A percentile compares a stretch with the other conserved stretches of the same genome.
Conservation (phyloP, 2,888 invertebrate species). For the Epirrhoe tristata region DNA sequence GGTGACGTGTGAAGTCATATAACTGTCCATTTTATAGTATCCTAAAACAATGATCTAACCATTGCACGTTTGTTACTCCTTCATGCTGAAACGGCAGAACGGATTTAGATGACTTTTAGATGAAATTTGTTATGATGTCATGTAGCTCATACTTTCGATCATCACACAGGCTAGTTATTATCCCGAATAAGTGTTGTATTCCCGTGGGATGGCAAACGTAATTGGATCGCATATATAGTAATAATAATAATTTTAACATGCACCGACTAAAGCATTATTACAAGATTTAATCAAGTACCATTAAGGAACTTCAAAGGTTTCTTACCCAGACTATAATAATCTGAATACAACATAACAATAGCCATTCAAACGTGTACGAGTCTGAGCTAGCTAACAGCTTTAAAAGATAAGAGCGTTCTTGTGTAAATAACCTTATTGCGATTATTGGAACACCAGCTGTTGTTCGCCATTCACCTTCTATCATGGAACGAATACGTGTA, state of each 20-base stretch:
- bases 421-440: slow-evolving; percentile 31
- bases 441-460: slow-evolving; percentile 44
- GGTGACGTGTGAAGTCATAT: slow-evolving; percentile 50
- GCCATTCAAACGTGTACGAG: slow-evolving; percentile 16
- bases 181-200: too few species aligned
- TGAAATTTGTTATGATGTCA: too few species aligned
- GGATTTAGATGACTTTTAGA: too few species aligned
- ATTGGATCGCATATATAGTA: too few species aligned
- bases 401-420: slow-evolving; percentile 18
- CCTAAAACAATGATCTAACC: slow-evolving; percentile 28
- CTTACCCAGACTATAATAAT: slow-evolving; percentile 17
- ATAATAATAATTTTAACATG: too few species aligned
- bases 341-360: slow-evolving; percentile 23
- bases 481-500: slow-evolving; percentile 43
- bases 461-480: slow-evolving; percentile 49
- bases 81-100: too few species aligned
- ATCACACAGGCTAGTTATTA: too few species aligned
- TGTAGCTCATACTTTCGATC: too few species aligned
- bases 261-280: slow-evolving; percentile 18
- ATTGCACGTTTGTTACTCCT: too few species aligned
- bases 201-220: too few species aligned
- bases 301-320: slow-evolving; percentile 19
- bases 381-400: slow-evolving; percentile 17
- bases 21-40: slow-evolving; percentile 53
- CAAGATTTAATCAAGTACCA: slow-evolving; percentile 7